Evolutionary conservation across 2,888 invertebrate genomes (phyloP), one percentile per base, ranked within the genome.

Genomic region (Apamea monoglypha): DNA sequence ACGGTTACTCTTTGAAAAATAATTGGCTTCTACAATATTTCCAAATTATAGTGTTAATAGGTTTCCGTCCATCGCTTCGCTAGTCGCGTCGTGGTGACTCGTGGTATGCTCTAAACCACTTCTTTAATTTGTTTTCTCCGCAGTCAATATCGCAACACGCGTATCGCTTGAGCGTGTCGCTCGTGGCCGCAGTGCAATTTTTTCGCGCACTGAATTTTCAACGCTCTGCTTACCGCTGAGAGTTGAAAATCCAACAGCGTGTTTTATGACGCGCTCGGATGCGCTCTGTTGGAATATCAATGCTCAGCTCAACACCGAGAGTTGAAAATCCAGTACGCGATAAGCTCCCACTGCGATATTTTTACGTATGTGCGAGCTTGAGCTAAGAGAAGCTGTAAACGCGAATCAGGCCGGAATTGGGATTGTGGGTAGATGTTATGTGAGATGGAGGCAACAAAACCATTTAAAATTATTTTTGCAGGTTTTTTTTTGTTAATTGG

Each of bases 371-470:
- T 25, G 25, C 10, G 25, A 56, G 25, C 56, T 25, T 10, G 25
- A 3, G 56, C 10, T 8, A 56, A 21, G 82, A 74, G 81, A 76
- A 68, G 81, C 83, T 86, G 90, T 92, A 90, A 92, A 92, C 89
- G 86, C 82, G 85, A 88, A 88, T 88, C 83, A 85, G 71, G 64
- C 59, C n/a, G 67, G 61, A 67, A 86, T 83, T 72, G 74, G 59
- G 36, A 56, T 74, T 72, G 44, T 2, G 25, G 72, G 61, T n/a
- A 40, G 66, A 67, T 14, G 75, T 71, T 71, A 80, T 76, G 53
- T 72, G 32, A 72, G 40, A 78, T 21, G 5, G 67, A 61, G 40
- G 0, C 63, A 75, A 5, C 18, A 29, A 10, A 29, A 47, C 14
- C 4, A n/a, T 64, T 36, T 53, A n/a, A n/a, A n/a, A n/a, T 66